Conservation (phyloP, 2,888 invertebrate species). For the Pandemis cinnamomeana region DNA sequence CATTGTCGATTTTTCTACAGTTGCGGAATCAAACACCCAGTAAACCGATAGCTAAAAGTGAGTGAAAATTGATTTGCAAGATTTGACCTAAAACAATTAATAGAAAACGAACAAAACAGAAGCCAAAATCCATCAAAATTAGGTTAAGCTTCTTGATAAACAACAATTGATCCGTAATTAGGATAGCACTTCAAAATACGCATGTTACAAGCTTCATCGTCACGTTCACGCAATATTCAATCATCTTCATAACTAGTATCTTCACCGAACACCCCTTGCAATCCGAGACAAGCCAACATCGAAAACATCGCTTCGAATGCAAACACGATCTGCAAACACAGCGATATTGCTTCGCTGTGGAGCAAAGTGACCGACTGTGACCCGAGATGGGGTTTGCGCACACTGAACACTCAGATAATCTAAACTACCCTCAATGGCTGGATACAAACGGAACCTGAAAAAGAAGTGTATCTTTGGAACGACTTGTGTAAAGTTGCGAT, state of each 20-base stretch:
- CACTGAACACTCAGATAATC: conserved; percentile 3
- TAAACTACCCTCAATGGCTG: neutral
- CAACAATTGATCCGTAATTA: neutral
- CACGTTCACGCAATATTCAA: conserved; percentile 3
- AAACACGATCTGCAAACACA: conserved; percentile 51
- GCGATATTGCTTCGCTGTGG: conserved; percentile 30
- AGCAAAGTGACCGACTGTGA: conserved; percentile 17
- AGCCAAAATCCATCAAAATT: too few species aligned
- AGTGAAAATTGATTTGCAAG: too few species aligned
- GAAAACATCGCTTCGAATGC: conserved; percentile 38
- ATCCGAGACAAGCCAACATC: conserved; percentile 13
- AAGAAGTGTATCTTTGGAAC: neutral
- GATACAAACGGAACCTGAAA: neutral
- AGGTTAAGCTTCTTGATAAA: too few species aligned
- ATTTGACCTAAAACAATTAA: too few species aligned
- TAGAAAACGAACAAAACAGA: too few species aligned
- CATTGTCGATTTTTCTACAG: too few species aligned
- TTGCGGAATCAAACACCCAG: too few species aligned
- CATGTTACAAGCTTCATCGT: neutral
- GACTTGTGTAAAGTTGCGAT: neutral
- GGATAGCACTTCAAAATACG: neutral
- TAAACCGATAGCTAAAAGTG: too few species aligned
- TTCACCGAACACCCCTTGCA: conserved; percentile 21
- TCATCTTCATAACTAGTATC: conserved; percentile 34
- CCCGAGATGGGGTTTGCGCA: conserved; percentile 4